These are phyloP conservation scores for Monodelphis domestica DNA, from an alignment of 2,797 vertebrate species.

Conservation along the genomic window DNA sequence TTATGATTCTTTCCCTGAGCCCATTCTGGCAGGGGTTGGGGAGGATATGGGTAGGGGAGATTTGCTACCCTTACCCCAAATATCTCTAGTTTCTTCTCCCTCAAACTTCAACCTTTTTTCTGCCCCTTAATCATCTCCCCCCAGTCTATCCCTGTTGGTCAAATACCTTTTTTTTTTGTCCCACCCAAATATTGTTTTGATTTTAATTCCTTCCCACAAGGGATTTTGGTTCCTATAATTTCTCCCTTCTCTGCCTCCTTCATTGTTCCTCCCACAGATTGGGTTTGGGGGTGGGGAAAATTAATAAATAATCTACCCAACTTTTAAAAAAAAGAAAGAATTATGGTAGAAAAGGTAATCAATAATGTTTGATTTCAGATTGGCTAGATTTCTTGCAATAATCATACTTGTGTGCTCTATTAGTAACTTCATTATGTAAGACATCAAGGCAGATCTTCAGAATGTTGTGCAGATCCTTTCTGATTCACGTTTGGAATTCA, in stretches of 20 bases:
- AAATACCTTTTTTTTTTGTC: conserved; percentile 20
- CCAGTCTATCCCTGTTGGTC: conserved; percentile 57
- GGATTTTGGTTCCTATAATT: conserved; percentile 51
- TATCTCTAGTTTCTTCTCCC: not conserved
- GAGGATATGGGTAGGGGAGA: not conserved
- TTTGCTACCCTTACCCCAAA: not conserved
- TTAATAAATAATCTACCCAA: conserved; percentile 90
- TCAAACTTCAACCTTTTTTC: not conserved
- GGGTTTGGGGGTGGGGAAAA: conserved; percentile 80
- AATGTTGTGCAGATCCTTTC: not conserved
- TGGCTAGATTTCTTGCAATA: not conserved
- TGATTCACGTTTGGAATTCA: not conserved
- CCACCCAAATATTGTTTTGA: conserved; percentile 63
- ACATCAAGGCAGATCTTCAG: not conserved
- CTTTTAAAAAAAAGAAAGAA: not conserved
- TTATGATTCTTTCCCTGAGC: conserved; percentile 26
- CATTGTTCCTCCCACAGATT: conserved; percentile 4
- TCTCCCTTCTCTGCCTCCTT: conserved; percentile 54
- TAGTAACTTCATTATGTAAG: not conserved
- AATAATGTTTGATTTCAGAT: not conserved
- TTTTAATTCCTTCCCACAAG: conserved; percentile 61
- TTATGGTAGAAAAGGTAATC: not conserved
- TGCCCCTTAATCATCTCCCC: not conserved
- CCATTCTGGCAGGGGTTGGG: not conserved
- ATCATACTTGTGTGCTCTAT: not conserved